phyloP scores from a whole-genome alignment of 2,113 vertebrate species.

The Rhadina sibilatrix region DNA sequence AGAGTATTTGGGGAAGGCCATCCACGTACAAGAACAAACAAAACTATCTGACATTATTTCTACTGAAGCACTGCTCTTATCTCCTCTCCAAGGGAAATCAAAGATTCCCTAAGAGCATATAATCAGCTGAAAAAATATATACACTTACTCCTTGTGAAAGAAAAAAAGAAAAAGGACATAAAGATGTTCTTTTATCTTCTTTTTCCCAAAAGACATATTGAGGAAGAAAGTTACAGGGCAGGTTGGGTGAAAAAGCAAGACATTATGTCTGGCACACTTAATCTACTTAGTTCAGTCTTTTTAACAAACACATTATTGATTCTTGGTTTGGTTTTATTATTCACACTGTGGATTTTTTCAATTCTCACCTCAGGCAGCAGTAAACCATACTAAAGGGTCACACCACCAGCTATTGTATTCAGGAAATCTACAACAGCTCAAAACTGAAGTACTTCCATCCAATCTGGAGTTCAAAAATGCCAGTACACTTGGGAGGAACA shows the following conservation, averaged over 20 bases:
- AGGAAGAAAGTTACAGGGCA: background rate
- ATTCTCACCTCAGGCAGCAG: background rate
- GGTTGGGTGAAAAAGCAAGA: background rate
- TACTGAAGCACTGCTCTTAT: background rate
- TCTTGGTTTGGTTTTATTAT: slow-evolving; percentile 4
- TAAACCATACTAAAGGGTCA: background rate
- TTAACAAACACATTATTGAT: slow-evolving; percentile 39
- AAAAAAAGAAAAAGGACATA: background rate
- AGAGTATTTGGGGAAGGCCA: background rate
- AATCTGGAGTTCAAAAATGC: background rate
- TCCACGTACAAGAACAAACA: background rate
- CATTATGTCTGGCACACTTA: background rate
- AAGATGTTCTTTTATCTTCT: background rate
- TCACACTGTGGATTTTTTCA: background rate
- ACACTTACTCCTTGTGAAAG: background rate
- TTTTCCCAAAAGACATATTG: background rate
- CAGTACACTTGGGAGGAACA: background rate
- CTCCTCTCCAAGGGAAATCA: slow-evolving; percentile 13
- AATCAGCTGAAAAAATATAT: background rate
- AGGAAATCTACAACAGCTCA: background rate
- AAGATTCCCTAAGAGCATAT: slow-evolving; percentile 16
- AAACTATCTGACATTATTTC: slow-evolving; percentile 16
- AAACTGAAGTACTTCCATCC: background rate
- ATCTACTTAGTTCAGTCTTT: background rate
- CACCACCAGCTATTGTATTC: background rate